Evolutionary conservation across 2,888 invertebrate genomes (phyloP).

Genomic region (Malthinus seriepunctatus): DNA sequence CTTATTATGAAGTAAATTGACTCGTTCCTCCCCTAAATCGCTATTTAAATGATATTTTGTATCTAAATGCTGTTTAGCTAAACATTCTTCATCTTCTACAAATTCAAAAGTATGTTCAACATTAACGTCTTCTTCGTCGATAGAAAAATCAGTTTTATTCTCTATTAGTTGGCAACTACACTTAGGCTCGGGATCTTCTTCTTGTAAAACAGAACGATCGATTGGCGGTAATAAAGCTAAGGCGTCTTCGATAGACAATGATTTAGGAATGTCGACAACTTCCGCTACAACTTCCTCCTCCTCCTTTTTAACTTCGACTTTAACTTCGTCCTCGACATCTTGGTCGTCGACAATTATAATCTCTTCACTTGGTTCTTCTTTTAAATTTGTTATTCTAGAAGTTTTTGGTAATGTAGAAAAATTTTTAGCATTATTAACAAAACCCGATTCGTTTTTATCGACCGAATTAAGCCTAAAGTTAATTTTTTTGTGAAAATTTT

Average conservation of each 20-base stretch:
- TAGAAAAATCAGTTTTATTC: conserved; percentile 44
- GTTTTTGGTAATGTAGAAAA: no score
- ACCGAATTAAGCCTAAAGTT: conserved; percentile 4
- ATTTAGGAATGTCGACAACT: conserved; percentile 33
- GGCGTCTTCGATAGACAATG: conserved; percentile 63
- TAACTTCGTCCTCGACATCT: conserved; percentile 36
- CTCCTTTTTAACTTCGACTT: conserved; percentile 15
- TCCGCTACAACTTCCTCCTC: not conserved
- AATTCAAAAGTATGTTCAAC: conserved; percentile 49
- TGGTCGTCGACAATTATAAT: conserved; percentile 40
- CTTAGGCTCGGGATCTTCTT: conserved; percentile 31
- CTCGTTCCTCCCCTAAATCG: conserved; percentile 53
- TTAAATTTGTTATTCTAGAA: not conserved
- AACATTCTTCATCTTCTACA: conserved; percentile 60
- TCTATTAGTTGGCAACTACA: conserved; percentile 48
- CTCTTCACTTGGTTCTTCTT: conserved; percentile 32
- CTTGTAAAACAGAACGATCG: conserved; percentile 51
- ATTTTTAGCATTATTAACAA: conserved; percentile 47
- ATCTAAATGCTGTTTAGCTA: conserved; percentile 56
- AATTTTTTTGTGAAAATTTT: conserved; percentile 44
- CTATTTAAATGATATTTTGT: conserved; percentile 59
- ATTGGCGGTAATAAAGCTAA: conserved; percentile 69
- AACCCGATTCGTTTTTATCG: conserved; percentile 40
- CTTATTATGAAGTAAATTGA: conserved; percentile 55
- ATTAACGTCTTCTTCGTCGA: conserved; percentile 40